Base-by-base conservation (phyloP, 2,113 vertebrate genomes). In the Hypomesus transpacificus region DNA sequence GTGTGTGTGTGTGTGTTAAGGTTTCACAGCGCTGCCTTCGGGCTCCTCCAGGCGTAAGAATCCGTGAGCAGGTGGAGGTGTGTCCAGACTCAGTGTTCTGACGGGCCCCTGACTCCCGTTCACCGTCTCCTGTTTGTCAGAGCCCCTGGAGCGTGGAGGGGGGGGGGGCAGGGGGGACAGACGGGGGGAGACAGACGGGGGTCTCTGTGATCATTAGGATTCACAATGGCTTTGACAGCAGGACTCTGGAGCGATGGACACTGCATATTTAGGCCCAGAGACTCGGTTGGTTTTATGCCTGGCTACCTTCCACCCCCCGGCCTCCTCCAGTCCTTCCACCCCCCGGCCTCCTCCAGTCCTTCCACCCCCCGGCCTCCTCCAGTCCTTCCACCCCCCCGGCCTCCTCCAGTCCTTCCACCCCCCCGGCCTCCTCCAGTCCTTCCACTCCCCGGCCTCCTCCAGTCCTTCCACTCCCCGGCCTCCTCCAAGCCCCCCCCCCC, bases 31-130 rank as follows among this genome's bases (percentile, higher is more conserved):
- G 82, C 79, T 82, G 86, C 89, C 87, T 87, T 88, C 82, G 78
- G 89, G 87, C 82, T 88, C 89, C 89, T 90, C 84, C 79, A 87
- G 89, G 89, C 89, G 81, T 86, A 86, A 85, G 85, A 87, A 86
- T 84, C 86, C 82, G 83, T 87, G 84, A 89, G 85, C 87, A 89
- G 86, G 83, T 86, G 83, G 85, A 89, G 83, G 85, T 88, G 88
- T 82, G 81, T 79, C 82, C 85, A 78, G 70, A 78, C 66, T 71
- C 84, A 85, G 83, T 90, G 84, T 87, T 89, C 86, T 87, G 86
- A 87, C 81, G 79, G 85, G 83, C 87, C 84, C 84, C 85, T 46
- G 39, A 11, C 39, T 11, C 39, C 39, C 7, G 39, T 9, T 46
- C 77, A 75, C 82, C 80, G 78, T 87, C 87, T 90, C 85, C 86